Evolutionary conservation across 2,797 vertebrate species (phyloP), one percentile per base, ranked within the genome.

Genomic region (Pitangus sulphuratus): DNA sequence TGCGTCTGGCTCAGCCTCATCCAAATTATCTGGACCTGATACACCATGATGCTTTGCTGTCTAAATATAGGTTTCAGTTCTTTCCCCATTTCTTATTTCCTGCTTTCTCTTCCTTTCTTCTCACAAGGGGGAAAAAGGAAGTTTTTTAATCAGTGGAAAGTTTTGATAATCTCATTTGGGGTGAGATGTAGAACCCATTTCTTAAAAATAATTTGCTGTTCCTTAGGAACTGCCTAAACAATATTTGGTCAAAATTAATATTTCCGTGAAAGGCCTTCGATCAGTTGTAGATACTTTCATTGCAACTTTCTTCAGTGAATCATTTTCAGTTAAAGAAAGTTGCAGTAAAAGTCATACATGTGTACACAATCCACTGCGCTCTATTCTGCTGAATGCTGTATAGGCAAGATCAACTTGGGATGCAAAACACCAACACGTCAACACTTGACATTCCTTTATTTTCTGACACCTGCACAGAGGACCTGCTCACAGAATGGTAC

Each of bases 121-220:
- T 8, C 2, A 6, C 1, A 16, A 6, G 8, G 0, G 3, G 2
- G 4, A 2, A 11, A 60, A 47, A 62, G 7, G 20, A 44, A 82
- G 10, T 5, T 82, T 92, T 66, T 44, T 3, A 65, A 40, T 80
- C 8, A 7, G 3, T 53, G 20, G 20, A 9, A 66, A 15, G 2
- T 39, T 57, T 50, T 71, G 14, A 15, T 83, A 47, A 79, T 75
- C 71, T 20, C 18, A 8, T 78, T 69, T 83, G 6, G 15, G 13
- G 16, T 39, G 78, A 91, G 21, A 33, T 56, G 6, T 54, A 72
- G 22, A 17, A 74, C 4, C 2, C 3, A 3, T 12, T 72, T 82
- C 35, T 21, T 6, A 19, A 69, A 90, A 89, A 30, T 42, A 62
- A 30, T 65, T 71, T 61, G 3, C n/a, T 74, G 17, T 33, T n/a